Conservation (phyloP, 2,888 invertebrate genomes). For the Polymixis lichenea region DNA sequence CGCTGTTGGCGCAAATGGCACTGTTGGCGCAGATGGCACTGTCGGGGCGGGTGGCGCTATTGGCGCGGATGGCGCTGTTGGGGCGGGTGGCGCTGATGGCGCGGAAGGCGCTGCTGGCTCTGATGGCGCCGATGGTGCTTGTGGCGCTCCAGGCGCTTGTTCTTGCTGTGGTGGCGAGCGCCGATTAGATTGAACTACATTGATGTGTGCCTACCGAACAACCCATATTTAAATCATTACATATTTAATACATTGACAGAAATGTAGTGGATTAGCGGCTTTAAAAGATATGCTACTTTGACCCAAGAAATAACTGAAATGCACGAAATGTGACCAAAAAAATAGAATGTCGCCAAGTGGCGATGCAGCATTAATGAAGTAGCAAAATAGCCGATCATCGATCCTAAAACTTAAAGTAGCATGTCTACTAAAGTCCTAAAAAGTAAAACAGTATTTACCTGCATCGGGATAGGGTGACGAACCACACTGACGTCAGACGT, state of each 20-base stretch:
- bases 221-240: not conserved
- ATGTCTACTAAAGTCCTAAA: not conserved
- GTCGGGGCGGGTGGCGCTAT: not conserved
- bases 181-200: slow-evolving; percentile 77
- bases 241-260: not conserved
- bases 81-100: not conserved
- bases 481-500: slow-evolving; percentile 71
- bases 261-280: not conserved
- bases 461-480: slow-evolving; percentile 76
- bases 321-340: not conserved
- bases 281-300: not conserved
- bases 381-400: not conserved
- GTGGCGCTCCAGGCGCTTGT: slow-evolving; percentile 8
- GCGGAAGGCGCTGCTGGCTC: not conserved
- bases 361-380: not conserved
- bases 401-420: not conserved
- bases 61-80: slow-evolving; percentile 3
- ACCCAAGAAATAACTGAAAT: not conserved
- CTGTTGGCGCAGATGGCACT: not conserved
- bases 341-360: not conserved
- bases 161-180: slow-evolving; percentile 57
- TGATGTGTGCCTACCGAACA: slow-evolving; percentile 77
- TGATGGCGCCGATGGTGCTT: not conserved
- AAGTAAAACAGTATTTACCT: slow-evolving; percentile 69
- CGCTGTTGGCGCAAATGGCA: not conserved